phyloP scores from a whole-genome alignment of 2,113 vertebrate genomes.

The human region DNA sequence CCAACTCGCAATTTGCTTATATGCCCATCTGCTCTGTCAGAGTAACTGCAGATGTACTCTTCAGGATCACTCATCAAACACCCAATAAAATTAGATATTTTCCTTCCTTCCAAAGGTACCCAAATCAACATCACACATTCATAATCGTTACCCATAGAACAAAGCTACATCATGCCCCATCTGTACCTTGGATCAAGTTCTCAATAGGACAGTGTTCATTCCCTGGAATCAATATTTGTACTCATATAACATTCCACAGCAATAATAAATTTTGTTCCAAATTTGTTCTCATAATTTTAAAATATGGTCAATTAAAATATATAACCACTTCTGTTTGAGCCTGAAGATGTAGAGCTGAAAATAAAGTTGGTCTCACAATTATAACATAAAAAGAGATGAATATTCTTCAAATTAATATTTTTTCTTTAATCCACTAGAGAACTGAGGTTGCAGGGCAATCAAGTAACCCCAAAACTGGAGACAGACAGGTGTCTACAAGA shows the following conservation, averaged over 20 bases:
- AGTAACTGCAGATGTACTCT: neutral
- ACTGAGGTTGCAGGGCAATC: neutral
- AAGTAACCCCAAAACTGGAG: neutral
- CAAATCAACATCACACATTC: neutral
- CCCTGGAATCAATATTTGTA: neutral
- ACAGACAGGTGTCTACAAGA: neutral
- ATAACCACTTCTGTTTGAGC: neutral
- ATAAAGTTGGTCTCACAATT: neutral
- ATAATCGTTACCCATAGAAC: neutral
- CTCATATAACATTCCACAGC: neutral
- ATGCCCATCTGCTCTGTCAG: neutral
- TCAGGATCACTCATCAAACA: neutral
- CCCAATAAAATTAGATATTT: neutral
- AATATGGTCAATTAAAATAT: neutral
- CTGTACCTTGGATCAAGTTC: neutral
- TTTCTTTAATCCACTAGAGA: neutral
- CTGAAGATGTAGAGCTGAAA: neutral
- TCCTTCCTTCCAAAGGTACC: neutral
- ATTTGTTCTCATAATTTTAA: neutral
- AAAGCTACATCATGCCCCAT: neutral
- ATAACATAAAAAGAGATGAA: neutral
- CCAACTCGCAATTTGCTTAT: neutral
- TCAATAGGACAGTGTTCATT: neutral
- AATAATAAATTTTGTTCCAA: neutral
- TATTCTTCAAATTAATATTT: neutral